Evolutionary conservation across 92 coral and sea anemone species (phyloP), one percentile per base, ranked within the genome.

Genomic region (Zoanthus sociatus): DNA sequence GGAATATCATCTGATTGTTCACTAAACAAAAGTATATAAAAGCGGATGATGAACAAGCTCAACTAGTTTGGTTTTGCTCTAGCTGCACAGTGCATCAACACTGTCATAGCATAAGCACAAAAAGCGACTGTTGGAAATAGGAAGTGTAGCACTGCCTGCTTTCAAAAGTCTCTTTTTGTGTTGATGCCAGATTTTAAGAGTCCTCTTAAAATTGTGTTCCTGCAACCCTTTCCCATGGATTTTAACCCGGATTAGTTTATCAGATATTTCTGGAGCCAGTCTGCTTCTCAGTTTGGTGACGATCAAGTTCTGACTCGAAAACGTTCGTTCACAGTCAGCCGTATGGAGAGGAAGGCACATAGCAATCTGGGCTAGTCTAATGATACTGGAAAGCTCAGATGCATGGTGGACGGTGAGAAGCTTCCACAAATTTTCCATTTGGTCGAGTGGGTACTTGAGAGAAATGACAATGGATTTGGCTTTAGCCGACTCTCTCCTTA

Each of bases 401-500:
- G 77, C 15, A n/a, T 73, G 77, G 77, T 73, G 77, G 51, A 73
- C 54, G 45, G 77, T 73, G 21, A 73, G 77, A 44, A 73, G 78
- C 2, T 44, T 58, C 6, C 66, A 58, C 66, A 58, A 58, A 58
- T 58, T 58, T 58, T 12, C 66, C 66, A 73, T 70, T 30, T 54
- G 71, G 66, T 83, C 91, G 15, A 83, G 83, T 71, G 88, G 88
- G 82, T 88, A 88, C 66, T 58, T 58, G 66, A 58, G 66, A 15
- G 66, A 58, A 58, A 58, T 58, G 26, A 26, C 26, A 26, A 26
- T 26, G 26, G 26, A 26, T 26, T 26, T 26, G 26, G 26, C 26
- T 26, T 26, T 26, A 26, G 26, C 0, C 26, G 0, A 26, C 26
- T 26, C 26, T 26, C 26, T 26, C 26, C 26, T 26, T 26, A 26